phyloP scores from a whole-genome alignment of 2,888 invertebrate species.

The Macaria notata region DNA sequence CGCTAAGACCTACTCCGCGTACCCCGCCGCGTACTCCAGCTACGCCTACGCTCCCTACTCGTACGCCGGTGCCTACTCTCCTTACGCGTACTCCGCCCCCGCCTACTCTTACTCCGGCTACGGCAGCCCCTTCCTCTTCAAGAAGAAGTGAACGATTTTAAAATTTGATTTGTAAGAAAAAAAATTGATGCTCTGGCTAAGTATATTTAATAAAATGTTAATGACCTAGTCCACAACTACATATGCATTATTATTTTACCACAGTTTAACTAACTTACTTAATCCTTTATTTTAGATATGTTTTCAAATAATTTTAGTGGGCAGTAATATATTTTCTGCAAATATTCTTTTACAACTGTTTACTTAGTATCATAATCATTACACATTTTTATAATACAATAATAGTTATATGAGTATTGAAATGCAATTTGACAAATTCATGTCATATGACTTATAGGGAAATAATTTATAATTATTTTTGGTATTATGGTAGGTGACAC shows the following conservation, averaged over 20 bases:
- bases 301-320: no score
- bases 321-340: no score
- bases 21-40: not conserved
- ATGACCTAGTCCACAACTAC: slow-evolving; percentile 7
- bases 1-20: not conserved
- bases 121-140: slow-evolving; percentile 23
- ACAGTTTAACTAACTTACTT: no score
- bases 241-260: not conserved
- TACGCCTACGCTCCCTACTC: not conserved
- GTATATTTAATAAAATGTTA: slow-evolving; percentile 17
- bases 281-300: no score
- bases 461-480: no score
- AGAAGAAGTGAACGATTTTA: slow-evolving; percentile 30
- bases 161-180: slow-evolving; percentile 9
- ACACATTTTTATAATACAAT: no score
- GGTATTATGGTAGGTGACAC: no score
- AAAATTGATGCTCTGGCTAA: slow-evolving; percentile 7
- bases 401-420: no score
- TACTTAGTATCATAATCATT: no score
- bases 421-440: no score
- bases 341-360: no score
- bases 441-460: no score
- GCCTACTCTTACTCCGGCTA: slow-evolving; percentile 9
- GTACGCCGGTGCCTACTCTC: slow-evolving; percentile 4
- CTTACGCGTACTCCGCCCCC: slow-evolving; percentile 1